Conservation (phyloP, 2,113 vertebrate species). For the Grallaria varia region DNA sequence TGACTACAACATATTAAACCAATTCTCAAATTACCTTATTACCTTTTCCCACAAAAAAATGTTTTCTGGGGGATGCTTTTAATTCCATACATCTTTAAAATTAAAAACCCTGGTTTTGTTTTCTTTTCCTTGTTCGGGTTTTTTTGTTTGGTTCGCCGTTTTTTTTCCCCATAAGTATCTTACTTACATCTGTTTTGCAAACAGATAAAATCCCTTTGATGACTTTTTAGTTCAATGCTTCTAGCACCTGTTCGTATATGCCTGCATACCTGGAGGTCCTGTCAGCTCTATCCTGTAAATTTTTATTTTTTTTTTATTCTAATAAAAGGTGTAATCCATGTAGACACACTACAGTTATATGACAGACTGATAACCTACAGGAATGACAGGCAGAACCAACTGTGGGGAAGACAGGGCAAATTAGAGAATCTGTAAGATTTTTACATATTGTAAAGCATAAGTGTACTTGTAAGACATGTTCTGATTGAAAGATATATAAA, state of each 20-base stretch:
- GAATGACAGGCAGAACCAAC: neutral
- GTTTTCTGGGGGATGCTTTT: neutral
- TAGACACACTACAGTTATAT: neutral
- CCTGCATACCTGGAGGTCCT: neutral
- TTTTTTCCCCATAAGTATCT: neutral
- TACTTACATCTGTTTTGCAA: neutral
- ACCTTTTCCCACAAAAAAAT: neutral
- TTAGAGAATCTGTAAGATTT: neutral
- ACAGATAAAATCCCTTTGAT: neutral
- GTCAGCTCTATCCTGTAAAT: rapidly evolving
- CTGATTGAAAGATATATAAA: neutral
- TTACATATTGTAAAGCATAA: neutral
- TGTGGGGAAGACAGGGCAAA: neutral
- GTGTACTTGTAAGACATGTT: neutral
- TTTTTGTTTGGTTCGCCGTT: neutral
- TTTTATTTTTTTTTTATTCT: neutral
- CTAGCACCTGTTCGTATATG: neutral
- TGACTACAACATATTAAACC: neutral
- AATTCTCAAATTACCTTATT: neutral
- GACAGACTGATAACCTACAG: neutral
- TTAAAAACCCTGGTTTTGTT: rapidly evolving
- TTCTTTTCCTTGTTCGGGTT: neutral
- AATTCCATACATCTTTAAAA: neutral
- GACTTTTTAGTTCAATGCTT: neutral
- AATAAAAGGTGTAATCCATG: neutral